Evolutionary conservation across 2,888 invertebrate genomes (phyloP).

Genomic region (Julus scanicus): DNA sequence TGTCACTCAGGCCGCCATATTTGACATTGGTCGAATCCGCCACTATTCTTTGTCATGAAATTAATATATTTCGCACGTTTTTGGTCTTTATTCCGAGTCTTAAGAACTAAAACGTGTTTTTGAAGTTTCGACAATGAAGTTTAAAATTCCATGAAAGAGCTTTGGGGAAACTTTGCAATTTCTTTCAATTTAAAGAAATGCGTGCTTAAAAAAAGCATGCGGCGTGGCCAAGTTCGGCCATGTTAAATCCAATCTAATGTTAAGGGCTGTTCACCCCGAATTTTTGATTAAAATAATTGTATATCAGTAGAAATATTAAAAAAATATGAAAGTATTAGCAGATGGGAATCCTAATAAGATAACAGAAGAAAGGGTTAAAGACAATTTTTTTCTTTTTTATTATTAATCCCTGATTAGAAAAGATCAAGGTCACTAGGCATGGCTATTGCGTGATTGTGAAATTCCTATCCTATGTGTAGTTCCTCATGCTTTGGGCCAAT

Average conservation of each 20-base stretch:
- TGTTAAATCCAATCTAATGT: neutral
- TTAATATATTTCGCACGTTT: neutral
- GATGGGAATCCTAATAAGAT: no score
- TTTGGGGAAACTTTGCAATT: neutral
- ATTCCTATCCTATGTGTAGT: neutral
- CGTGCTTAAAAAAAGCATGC: neutral
- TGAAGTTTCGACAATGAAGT: neutral
- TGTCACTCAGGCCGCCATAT: slow-evolving; percentile 30
- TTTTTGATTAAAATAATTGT: neutral
- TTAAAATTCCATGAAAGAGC: neutral
- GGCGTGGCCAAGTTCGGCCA: slow-evolving; percentile 26
- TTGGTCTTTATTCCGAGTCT: neutral
- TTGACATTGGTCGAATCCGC: slow-evolving; percentile 24
- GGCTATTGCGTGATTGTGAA: neutral
- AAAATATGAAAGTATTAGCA: no score
- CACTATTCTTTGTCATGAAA: slow-evolving; percentile 20
- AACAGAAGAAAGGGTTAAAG: no score
- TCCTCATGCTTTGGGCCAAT: no score
- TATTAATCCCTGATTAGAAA: no score
- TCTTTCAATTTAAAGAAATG: neutral
- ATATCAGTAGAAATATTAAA: neutral
- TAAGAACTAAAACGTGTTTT: no score
- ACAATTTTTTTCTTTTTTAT: no score
- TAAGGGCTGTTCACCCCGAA: neutral
- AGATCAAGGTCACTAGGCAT: neutral